Evolutionary conservation across 2,888 invertebrate species (phyloP).

Genomic region (Cataglyphis altisquamis): DNA sequence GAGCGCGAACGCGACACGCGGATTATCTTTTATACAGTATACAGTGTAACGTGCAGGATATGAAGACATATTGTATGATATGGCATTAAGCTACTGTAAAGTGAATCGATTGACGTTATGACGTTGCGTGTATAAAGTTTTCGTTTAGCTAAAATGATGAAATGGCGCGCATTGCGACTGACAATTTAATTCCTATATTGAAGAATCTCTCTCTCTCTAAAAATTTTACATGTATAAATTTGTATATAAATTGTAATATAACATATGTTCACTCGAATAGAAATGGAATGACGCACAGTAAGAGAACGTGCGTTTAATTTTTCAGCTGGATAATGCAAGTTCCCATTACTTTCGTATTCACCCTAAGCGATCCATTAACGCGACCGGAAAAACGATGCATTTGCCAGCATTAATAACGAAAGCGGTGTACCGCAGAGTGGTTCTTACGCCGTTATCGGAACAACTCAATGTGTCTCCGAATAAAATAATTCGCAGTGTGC

Average conservation of each 20-base stretch:
- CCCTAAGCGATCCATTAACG: slow-evolving; percentile 39
- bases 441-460: slow-evolving; percentile 41
- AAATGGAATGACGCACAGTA: background rate
- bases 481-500: slow-evolving; percentile 19
- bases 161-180: background rate
- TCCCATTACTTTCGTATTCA: slow-evolving; percentile 42
- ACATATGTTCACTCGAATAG: background rate
- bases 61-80: slow-evolving; percentile 23
- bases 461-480: slow-evolving; percentile 33
- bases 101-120: slow-evolving; percentile 17
- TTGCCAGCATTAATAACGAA: slow-evolving; percentile 43
- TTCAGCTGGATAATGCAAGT: slow-evolving; percentile 34
- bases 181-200: slow-evolving; percentile 13
- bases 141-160: background rate
- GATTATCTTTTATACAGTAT: slow-evolving; percentile 39
- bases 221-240: background rate
- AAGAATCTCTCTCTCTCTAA: too few species aligned
- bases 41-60: background rate
- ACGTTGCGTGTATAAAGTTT: background rate
- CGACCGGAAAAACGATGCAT: slow-evolving; percentile 46
- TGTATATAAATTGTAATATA: slow-evolving; percentile 9
- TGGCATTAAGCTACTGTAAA: slow-evolving; percentile 30
- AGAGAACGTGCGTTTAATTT: slow-evolving; percentile 33
- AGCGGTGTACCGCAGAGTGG: slow-evolving; percentile 21
- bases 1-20: slow-evolving; percentile 46